These are phyloP conservation scores for Keiferia lycopersicella DNA, from an alignment of 2,888 invertebrate species.

Conservation along the genomic window DNA sequence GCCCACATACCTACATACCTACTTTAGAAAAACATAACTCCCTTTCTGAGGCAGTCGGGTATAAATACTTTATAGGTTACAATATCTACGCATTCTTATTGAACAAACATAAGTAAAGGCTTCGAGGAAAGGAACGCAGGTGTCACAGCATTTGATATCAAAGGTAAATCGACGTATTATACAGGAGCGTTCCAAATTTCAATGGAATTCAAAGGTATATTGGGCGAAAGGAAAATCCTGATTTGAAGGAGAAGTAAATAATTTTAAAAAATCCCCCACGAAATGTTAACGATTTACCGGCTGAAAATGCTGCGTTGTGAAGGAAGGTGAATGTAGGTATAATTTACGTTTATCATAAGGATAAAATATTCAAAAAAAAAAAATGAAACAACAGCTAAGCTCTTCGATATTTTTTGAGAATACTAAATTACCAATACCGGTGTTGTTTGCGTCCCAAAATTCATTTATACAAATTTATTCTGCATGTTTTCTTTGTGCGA, in stretches of 20 bases:
- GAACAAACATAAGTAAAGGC: neutral
- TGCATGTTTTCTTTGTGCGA: neutral
- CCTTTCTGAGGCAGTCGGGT: too few species aligned
- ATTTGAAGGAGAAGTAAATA: too few species aligned
- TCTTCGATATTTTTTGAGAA: neutral
- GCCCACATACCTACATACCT: too few species aligned
- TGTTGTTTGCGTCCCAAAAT: slow-evolving; percentile 3
- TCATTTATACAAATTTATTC: slow-evolving; percentile 16
- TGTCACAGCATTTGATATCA: neutral
- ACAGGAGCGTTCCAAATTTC: neutral
- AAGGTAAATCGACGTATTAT: slow-evolving; percentile 6
- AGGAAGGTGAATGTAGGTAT: too few species aligned
- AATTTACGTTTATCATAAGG: too few species aligned
- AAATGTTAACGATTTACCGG: too few species aligned
- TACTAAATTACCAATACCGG: neutral
- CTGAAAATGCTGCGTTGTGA: too few species aligned
- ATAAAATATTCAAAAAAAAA: too few species aligned
- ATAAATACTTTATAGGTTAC: too few species aligned
- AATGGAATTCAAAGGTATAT: neutral
- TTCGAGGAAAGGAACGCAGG: neutral
- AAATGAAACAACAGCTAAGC: too few species aligned
- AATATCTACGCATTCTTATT: neutral
- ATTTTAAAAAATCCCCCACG: too few species aligned
- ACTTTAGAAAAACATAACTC: too few species aligned
- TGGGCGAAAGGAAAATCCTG: neutral